phyloP scores from a whole-genome alignment of 2,113 vertebrate species.

The Lycaon pictus region DNA sequence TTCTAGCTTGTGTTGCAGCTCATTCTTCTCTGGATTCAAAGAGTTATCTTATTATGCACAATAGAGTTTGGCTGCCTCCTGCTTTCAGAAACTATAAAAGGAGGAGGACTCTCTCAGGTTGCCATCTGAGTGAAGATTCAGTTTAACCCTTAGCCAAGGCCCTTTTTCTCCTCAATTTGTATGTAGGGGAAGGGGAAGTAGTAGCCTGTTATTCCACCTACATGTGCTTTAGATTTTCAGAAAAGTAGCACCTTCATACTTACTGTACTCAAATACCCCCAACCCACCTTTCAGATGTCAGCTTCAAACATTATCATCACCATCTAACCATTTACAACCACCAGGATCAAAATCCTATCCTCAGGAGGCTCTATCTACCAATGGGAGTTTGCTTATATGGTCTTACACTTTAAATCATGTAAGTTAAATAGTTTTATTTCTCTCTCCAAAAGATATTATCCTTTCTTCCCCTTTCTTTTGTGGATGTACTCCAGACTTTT shows the following conservation, averaged over 20 bases:
- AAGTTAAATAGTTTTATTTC: neutral
- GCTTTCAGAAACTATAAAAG: neutral
- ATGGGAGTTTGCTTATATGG: neutral
- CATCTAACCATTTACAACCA: neutral
- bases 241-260: neutral
- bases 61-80: neutral
- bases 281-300: neutral
- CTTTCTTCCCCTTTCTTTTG: neutral
- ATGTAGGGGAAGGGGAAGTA: neutral
- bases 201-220: neutral
- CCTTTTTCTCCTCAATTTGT: neutral
- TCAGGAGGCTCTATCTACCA: neutral
- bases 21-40: neutral
- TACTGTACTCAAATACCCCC: neutral
- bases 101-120: neutral
- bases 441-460: neutral
- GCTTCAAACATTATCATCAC: neutral
- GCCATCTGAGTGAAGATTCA: neutral
- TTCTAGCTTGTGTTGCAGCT: too few species aligned
- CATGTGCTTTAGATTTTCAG: neutral
- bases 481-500: neutral
- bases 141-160: neutral
- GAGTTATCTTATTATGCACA: neutral
- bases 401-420: neutral
- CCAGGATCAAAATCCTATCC: neutral